Conservation (phyloP, 2,888 invertebrate species). For the Amiota communis region DNA sequence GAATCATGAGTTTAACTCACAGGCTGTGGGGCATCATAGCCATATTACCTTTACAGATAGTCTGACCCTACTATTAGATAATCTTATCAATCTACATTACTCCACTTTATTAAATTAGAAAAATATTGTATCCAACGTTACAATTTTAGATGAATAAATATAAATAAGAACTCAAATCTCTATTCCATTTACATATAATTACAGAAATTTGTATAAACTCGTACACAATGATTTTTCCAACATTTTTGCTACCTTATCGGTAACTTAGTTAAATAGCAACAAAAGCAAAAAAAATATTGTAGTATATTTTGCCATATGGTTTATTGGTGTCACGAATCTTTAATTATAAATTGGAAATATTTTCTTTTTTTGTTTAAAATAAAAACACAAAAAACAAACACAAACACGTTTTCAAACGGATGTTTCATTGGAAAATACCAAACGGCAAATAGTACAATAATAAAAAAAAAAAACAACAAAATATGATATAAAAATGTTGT, state of each 20-base stretch:
- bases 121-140: too few species aligned
- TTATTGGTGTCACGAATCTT: slow-evolving; percentile 26
- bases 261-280: background rate
- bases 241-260: background rate
- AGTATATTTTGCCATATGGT: background rate
- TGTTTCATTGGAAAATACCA: background rate
- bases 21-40: too few species aligned
- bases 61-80: too few species aligned
- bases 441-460: too few species aligned
- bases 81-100: too few species aligned
- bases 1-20: too few species aligned
- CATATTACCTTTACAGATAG: too few species aligned
- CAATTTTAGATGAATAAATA: too few species aligned
- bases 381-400: background rate
- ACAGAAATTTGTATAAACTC: background rate
- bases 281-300: background rate
- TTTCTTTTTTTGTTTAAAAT: background rate
- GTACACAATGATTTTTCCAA: background rate
- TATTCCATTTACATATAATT: too few species aligned
- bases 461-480: background rate
- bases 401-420: slow-evolving; percentile 6
- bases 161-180: too few species aligned
- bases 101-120: too few species aligned
- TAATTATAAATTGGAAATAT: slow-evolving; percentile 10
- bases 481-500: background rate